Base-by-base conservation (phyloP, 1,140 invertebrate species). In the Drosophila repleta region DNA sequence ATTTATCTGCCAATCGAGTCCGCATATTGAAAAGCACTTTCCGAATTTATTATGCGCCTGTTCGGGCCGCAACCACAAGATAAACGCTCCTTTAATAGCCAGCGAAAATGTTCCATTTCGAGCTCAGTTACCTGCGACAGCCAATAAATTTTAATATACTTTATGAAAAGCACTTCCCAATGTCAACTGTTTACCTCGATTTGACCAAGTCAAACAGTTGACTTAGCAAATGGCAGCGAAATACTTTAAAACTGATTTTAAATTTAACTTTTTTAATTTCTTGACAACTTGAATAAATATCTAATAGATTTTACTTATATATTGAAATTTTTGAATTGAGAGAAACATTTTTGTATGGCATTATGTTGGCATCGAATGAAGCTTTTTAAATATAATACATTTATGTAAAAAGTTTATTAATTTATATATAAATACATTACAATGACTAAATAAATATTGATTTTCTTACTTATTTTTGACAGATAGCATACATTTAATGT, bases 31-130 rank as follows among this genome's bases (percentile, higher is more conserved):
- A 48, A 43, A 69, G 39, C 62, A 71, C 81, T 85, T 35, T 65
- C 57, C 73, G 41, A 62, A 74, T 75, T 79, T 79, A 61, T 79
- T 83, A 72, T 43, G 45, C 39, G 35, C 39, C 29, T 53, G 51
- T 43, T 64, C 21, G 26, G 3, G 17, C n/a, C 26, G 18, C 17
- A 18, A 39, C 39, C 41, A 7, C 4, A 58, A 83, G 66, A 85
- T 75, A 87, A 85, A 79, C 74, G 74, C 68, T 75, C 56, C 74
- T 82, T 85, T 87, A 87, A 85, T 81, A 71, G 74, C 77, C 52
- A 24, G 45, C 37, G 67, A 53, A 18, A 65, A 66, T 74, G 46
- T 55, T 74, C 49, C 20, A n/a, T 56, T 21, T 32, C 41, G 46
- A 49, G 24, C 35, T 13, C 21, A 45, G 29, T 52, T 29, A 15